Evolutionary conservation across 2,113 vertebrate genomes (phyloP).

Genomic region (Microcebus lehilahytsara): DNA sequence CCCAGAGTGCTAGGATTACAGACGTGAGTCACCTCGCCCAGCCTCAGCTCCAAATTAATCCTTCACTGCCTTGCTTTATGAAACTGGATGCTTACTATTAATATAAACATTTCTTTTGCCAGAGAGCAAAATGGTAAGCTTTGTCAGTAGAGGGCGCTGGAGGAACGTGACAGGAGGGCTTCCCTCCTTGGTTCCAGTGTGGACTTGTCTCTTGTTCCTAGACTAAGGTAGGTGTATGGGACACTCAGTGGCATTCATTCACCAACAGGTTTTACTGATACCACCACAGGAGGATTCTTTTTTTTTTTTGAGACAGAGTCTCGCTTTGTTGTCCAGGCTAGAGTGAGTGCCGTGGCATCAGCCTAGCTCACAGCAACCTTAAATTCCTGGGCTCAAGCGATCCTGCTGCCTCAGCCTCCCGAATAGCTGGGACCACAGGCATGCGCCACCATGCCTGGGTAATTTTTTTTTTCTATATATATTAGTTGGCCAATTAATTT

Average conservation of each 20-base stretch:
- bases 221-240: neutral
- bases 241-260: neutral
- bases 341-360: no score
- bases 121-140: neutral
- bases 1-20: no score
- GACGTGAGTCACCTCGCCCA: no score
- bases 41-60: neutral
- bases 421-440: no score
- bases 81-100: neutral
- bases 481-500: no score
- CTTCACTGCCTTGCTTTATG: neutral
- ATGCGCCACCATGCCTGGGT: no score
- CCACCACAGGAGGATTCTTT: neutral
- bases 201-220: neutral
- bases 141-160: neutral
- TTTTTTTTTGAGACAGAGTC: no score
- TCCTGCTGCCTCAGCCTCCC: no score
- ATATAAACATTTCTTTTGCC: neutral
- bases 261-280: neutral
- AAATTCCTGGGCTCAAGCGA: no score
- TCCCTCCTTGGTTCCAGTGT: neutral
- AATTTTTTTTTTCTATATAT: no score
- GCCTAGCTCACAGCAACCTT: no score
- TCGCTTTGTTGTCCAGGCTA: no score
- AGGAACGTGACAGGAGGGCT: neutral